Conservation (phyloP, 2,797 vertebrate species). For the Sparidentex hasta region DNA sequence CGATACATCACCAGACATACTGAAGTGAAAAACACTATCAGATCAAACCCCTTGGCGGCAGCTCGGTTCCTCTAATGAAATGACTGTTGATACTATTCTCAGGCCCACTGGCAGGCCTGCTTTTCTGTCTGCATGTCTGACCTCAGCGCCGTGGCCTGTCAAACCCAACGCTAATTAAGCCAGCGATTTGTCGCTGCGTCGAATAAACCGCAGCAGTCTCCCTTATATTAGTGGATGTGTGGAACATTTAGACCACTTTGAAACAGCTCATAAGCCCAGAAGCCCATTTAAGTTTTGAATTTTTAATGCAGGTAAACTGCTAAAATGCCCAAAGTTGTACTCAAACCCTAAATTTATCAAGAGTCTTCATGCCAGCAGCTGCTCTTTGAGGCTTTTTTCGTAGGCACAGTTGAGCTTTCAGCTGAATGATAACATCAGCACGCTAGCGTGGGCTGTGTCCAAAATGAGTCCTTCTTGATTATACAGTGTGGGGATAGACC, state of each 20-base stretch:
- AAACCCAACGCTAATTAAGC: background rate
- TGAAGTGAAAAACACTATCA: constrained; percentile 1
- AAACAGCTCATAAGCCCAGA: background rate
- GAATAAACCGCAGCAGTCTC: background rate
- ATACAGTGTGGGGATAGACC: too few species aligned
- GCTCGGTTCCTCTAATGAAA: background rate
- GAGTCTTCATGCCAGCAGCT: too few species aligned
- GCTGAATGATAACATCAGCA: background rate
- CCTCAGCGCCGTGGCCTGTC: too few species aligned
- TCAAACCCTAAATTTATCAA: too few species aligned
- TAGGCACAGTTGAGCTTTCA: background rate
- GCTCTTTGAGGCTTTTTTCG: too few species aligned
- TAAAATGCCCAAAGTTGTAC: too few species aligned
- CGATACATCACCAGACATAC: constrained; percentile 7
- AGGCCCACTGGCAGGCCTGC: background rate
- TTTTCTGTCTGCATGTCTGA: background rate
- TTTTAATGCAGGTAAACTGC: too few species aligned
- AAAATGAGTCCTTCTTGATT: background rate
- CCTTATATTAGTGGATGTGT: background rate
- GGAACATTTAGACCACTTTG: background rate
- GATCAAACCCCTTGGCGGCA: background rate
- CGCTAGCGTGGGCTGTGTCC: background rate
- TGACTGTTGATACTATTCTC: background rate
- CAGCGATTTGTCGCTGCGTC: background rate
- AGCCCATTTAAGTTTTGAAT: background rate